phyloP scores from a whole-genome alignment of 2,113 vertebrate species.

The Lepus americanus region DNA sequence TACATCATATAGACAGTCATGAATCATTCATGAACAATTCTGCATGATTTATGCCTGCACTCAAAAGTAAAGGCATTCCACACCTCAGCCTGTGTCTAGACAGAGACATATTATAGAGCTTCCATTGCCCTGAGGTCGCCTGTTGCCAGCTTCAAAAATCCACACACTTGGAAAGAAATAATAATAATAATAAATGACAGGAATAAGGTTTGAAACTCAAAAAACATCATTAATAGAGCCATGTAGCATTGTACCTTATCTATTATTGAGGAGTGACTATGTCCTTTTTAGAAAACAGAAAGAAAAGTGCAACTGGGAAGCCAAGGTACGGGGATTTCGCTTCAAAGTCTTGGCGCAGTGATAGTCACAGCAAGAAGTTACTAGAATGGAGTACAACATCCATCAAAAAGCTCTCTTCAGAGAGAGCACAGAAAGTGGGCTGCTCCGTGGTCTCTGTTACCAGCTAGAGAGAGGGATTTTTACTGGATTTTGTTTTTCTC shows the following conservation, averaged over 20 bases:
- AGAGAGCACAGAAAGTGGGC: not conserved
- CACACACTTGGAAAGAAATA: constrained; percentile 46
- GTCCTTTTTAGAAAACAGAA: constrained; percentile 59
- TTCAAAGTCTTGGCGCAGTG: constrained; percentile 57
- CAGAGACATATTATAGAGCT: constrained; percentile 73
- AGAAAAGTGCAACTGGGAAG: constrained; percentile 45
- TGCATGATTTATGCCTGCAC: constrained; percentile 80
- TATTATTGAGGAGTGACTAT: constrained; percentile 74
- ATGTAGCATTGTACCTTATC: constrained; percentile 70
- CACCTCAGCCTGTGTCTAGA: constrained; percentile 72
- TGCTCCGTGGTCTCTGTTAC: not conserved
- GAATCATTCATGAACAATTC: constrained; percentile 83
- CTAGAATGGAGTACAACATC: constrained; percentile 4
- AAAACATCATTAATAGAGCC: constrained; percentile 71
- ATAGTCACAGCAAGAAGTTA: constrained; percentile 33
- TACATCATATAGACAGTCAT: constrained; percentile 75
- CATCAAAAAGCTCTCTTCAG: not conserved
- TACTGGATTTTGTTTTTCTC: not conserved
- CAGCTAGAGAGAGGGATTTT: constrained; percentile 28
- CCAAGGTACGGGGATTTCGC: constrained; percentile 46
- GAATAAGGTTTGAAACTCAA: constrained; percentile 69
- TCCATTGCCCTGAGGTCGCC: constrained; percentile 74
- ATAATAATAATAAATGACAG: constrained; percentile 75
- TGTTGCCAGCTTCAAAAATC: constrained; percentile 70
- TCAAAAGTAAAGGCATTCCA: constrained; percentile 76